phyloP scores from a whole-genome alignment of 2,113 vertebrate species.

The Heptranchias perlo region DNA sequence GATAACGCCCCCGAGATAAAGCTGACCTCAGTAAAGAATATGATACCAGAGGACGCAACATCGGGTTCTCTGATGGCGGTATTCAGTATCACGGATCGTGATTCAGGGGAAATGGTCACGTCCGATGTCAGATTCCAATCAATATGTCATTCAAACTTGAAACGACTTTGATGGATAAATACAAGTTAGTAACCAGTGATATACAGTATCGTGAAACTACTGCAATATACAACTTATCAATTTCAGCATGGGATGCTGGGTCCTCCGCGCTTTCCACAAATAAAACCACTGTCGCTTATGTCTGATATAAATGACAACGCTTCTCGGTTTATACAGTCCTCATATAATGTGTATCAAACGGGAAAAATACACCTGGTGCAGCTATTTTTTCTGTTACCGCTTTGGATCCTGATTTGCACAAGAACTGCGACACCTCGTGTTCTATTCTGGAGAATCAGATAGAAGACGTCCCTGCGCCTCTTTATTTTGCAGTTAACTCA shows the following conservation, averaged over 20 bases:
- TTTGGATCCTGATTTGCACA: conserved; percentile 38
- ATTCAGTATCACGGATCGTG: conserved; percentile 53
- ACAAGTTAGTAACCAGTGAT: conserved; percentile 45
- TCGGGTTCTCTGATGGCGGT: conserved; percentile 50
- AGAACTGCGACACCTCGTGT: conserved; percentile 46
- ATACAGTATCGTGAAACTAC: too few relatives aligned
- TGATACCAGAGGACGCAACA: conserved; percentile 37
- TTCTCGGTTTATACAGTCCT: too few relatives aligned
- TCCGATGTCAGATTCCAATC: conserved; percentile 48
- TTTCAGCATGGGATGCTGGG: too few relatives aligned
- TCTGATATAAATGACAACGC: too few relatives aligned
- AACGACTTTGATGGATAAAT: conserved; percentile 51
- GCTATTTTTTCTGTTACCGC: conserved; percentile 44
- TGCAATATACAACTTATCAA: too few relatives aligned
- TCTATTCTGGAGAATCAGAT: not conserved
- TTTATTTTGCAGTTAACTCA: conserved; percentile 47
- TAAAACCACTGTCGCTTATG: conserved; percentile 52
- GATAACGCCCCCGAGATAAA: conserved; percentile 52
- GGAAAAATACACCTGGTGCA: conserved; percentile 49
- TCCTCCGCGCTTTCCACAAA: conserved; percentile 45
- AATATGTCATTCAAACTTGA: conserved; percentile 48
- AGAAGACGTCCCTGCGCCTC: not conserved
- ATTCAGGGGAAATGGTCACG: conserved; percentile 49
- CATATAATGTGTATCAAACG: conserved; percentile 48
- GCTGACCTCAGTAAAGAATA: conserved; percentile 41